Evolutionary conservation across 2,113 vertebrate species (phyloP).

Genomic region (Etia nguti): DNA sequence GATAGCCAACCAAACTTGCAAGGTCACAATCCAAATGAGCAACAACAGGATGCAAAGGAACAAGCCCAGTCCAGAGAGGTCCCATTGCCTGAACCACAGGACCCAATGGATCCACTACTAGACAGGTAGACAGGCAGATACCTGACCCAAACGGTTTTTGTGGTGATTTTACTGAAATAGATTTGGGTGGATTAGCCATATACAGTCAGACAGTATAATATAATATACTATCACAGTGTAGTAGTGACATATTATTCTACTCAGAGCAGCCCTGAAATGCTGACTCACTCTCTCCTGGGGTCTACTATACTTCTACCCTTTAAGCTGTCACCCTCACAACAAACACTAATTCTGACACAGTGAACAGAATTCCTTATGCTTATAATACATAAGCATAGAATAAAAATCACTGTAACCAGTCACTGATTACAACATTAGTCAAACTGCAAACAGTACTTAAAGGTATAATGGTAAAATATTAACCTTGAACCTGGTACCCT

Average conservation of each 20-base stretch:
- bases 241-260: background rate
- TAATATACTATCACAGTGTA: background rate
- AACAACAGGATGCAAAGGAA: background rate
- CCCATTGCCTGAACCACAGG: background rate
- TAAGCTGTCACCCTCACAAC: constrained; percentile 11
- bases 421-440: background rate
- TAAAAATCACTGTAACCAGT: background rate
- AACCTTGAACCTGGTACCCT: background rate
- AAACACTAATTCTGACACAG: background rate
- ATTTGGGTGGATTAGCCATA: background rate
- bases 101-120: background rate
- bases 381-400: no score
- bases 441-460: background rate
- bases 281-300: constrained; percentile 32
- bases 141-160: background rate
- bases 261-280: constrained; percentile 28
- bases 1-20: rapidly evolving
- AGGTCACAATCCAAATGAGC: background rate
- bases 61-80: background rate
- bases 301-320: background rate
- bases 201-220: background rate
- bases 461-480: background rate
- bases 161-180: background rate
- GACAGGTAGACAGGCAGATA: background rate
- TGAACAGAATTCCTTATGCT: background rate